Conservation (phyloP, 1,140 invertebrate species). For the Batillaria attramentaria region DNA sequence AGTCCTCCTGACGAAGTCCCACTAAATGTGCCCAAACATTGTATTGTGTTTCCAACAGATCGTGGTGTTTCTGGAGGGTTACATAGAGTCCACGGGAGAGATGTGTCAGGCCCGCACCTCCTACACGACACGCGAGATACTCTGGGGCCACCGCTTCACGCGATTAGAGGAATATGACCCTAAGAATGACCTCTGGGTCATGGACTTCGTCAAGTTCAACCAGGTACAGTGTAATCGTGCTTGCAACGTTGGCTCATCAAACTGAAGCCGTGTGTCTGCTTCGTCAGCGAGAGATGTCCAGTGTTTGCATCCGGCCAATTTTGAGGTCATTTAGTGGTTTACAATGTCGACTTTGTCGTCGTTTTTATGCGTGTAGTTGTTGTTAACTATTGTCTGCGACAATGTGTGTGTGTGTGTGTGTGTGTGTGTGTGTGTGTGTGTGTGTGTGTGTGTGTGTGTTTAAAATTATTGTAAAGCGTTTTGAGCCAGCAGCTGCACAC, state of each 20-base stretch:
- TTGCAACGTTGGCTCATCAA: background rate
- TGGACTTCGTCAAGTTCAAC: slow-evolving; percentile 30
- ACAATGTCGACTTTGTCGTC: background rate
- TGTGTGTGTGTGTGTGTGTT: background rate
- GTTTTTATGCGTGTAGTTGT: background rate
- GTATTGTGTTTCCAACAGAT: slow-evolving; percentile 78
- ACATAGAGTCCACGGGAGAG: slow-evolving; percentile 70
- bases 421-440: slow-evolving; percentile 9
- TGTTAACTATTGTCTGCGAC: background rate
- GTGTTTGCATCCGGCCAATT: background rate
- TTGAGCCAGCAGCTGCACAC: no score
- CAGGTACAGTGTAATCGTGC: slow-evolving; percentile 1
- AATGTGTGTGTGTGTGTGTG: slow-evolving; percentile 5
- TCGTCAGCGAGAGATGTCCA: background rate
- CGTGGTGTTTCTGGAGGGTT: slow-evolving; percentile 90
- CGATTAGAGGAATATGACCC: slow-evolving; percentile 74
- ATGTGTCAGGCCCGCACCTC: slow-evolving; percentile 73
- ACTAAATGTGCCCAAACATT: no score
- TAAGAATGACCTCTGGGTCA: slow-evolving; percentile 60
- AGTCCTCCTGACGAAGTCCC: no score
- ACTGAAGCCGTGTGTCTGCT: background rate
- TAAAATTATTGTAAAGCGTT: background rate
- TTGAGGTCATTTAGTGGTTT: no score
- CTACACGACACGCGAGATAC: slow-evolving; percentile 73
- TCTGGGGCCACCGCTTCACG: slow-evolving; percentile 73